A percentile compares a stretch with the other conserved stretches of the same genome.
phyloP scores from a whole-genome alignment of 1,140 invertebrate genomes.

The Drosophila willistoni region DNA sequence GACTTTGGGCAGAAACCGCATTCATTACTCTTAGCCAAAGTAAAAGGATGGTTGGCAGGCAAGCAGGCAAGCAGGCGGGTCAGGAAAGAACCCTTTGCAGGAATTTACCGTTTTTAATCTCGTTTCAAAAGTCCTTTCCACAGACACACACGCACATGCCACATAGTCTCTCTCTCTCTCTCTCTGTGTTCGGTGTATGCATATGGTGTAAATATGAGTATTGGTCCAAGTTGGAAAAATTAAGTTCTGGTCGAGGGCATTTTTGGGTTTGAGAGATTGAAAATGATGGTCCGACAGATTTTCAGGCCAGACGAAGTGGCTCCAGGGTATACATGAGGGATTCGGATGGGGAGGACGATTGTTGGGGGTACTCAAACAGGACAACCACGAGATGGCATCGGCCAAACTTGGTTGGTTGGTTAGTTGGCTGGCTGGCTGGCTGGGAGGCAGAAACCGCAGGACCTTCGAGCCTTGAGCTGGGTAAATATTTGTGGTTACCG shows the following conservation, averaged over 20 bases:
- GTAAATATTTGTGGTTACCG: constrained; percentile 81
- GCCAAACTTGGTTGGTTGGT: constrained; percentile 7
- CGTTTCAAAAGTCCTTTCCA: constrained; percentile 77
- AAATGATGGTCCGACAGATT: constrained; percentile 81
- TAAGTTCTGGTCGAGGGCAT: constrained; percentile 63
- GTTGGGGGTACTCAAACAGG: constrained; percentile 11
- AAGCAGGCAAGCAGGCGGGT: constrained; percentile 21
- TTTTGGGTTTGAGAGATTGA: constrained; percentile 55
- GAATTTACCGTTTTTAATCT: constrained; percentile 82
- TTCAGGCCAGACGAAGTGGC: constrained; percentile 51
- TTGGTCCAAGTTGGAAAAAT: constrained; percentile 80
- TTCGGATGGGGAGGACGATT: background rate
- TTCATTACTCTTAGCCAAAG: constrained; percentile 80
- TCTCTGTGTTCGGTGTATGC: constrained; percentile 24
- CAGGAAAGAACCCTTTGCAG: constrained; percentile 65
- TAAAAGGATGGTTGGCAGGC: constrained; percentile 28
- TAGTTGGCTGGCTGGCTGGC: constrained; percentile 1
- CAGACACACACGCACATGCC: constrained; percentile 31
- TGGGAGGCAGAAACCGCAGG: constrained; percentile 62
- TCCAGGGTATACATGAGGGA: constrained; percentile 8
- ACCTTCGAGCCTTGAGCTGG: constrained; percentile 78
- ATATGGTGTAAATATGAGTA: constrained; percentile 79
- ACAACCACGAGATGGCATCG: constrained; percentile 36
- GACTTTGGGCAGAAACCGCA: constrained; percentile 81
- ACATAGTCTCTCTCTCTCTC: background rate